Evolutionary conservation across 2,888 invertebrate species (phyloP), one percentile per base, ranked within the genome.

Genomic region (Azorinus chamasolen): DNA sequence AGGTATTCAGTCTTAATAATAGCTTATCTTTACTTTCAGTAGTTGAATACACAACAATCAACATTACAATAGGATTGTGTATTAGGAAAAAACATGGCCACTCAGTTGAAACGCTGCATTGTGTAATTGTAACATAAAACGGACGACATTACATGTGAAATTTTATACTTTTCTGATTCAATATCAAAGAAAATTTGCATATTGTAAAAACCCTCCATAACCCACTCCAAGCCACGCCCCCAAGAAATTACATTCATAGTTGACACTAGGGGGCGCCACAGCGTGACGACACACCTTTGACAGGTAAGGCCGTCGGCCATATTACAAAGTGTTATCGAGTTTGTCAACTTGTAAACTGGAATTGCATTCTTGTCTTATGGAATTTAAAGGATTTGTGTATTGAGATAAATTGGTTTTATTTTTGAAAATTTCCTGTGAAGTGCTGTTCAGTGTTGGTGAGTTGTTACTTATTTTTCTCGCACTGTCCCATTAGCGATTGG

Each of bases 211-310:
- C 4, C 10, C 32, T 32, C 32, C 4, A 32, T 32, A 32, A 32
- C 32, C 32, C 32, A 32, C 10, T 32, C 32, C 32, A 46, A 41
- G 57, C 61, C 70, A 76, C 75, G 75, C 75, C 79, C 80, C 83
- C 78, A 77, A 76, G 37, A 79, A 80, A 80, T 83, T 77, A 61
- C 70, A 65, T 64, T 83, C 83, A 83, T 85, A 76, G 72, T 79
- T 83, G 82, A 76, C 85, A 78, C 69, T 73, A 85, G 85, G 79
- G 77, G 85, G 83, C 83, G 85, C 83, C 73, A 43, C 65, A 53
- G 41, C 37, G 54, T 74, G 74, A 79, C 79, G 74, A 79, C 79
- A 79, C 79, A 74, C 74, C 74, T 79, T 70, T 65, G 69, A 71
- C 70, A 74, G 74, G 70, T 74, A 71, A 59, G 74, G 65, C 53